Evolutionary conservation across 2,888 invertebrate genomes (phyloP), one percentile per base, ranked within the genome.

Genomic region (Sarcophaga variegata): DNA sequence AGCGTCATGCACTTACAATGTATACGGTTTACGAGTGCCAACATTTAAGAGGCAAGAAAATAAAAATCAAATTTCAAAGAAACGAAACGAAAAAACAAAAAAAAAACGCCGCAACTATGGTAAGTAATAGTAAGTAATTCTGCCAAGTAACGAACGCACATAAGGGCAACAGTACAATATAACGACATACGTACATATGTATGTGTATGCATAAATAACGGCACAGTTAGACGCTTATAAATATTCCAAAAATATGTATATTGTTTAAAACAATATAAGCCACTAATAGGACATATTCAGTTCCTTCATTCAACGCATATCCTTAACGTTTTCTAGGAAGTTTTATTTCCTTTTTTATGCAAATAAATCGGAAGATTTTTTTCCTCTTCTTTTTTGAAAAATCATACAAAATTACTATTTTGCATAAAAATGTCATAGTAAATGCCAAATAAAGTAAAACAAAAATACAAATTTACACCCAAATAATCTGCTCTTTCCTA

Each of bases 121-220:
- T 62, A 25, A 74, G 81, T 59, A 77, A 83, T 63, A 82, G 49
- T 71, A 86, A 82, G 60, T 71, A 86, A 77, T 81, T 60, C 81
- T 86, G 86, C 64, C 77, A 86, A 86, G 86, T 83, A 86, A 86
- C 80, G 76, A 86, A 86, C 80, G 72, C 63, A 66, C 82, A 76
- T 83, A 79, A 76, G 47, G 67, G 69, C 86, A 37, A 69, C 59
- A 14, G 14, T 70, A 69, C 47, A 25, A 72, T 22, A 25, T 76
- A 54, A n/a, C 62, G 5, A 79, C 17, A 72, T 37, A n/a, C 20
- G 3, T 63, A 62, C 27, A 60, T 14, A 25, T 37, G 37, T 2
- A 64, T 27, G 22, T 8, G 37, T 1, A 64, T 27, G n/a, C n/a
- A 62, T 22, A 54, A 27, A 54, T 14, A 54, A 54, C 60, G 49